phyloP scores from a whole-genome alignment of 2,797 vertebrate genomes.

The Anabas testudineus region DNA sequence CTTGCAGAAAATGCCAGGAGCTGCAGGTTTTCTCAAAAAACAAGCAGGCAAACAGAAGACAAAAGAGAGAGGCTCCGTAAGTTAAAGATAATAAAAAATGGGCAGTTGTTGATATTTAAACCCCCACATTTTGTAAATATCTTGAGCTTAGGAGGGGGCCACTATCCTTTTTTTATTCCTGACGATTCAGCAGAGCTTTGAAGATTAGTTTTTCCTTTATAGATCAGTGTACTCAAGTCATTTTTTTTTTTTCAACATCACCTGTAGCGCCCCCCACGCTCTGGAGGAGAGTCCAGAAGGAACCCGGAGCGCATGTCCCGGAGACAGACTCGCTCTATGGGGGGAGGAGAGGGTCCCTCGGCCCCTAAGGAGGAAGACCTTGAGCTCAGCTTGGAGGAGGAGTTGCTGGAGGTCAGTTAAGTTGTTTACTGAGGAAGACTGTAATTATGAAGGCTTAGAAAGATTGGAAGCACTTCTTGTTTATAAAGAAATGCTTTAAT shows the following conservation, averaged over 20 bases:
- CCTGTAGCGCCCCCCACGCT: conserved; percentile 67
- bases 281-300: conserved; percentile 61
- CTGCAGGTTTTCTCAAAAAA: conserved; percentile 64
- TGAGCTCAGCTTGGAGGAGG: conserved; percentile 80
- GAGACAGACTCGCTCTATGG: conserved; percentile 84
- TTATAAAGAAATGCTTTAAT: too few species aligned
- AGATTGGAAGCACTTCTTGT: too few species aligned
- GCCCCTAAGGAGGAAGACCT: conserved; percentile 55
- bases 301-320: conserved; percentile 79
- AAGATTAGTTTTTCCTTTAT: background rate
- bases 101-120: background rate
- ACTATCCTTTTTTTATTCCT: background rate
- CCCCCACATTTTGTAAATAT: background rate
- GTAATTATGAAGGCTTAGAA: too few species aligned
- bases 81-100: conserved; percentile 30
- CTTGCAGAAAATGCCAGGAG: conserved; percentile 83
- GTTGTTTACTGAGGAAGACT: conserved; percentile 1
- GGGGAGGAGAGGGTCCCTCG: conserved; percentile 2
- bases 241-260: background rate
- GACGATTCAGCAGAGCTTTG: background rate
- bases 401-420: conserved; percentile 77
- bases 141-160: background rate
- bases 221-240: background rate
- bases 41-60: conserved; percentile 50
- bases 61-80: conserved; percentile 68